These are phyloP conservation scores for Ascaphus truei DNA, from an alignment of 2,113 vertebrate genomes.

Conservation along the genomic window DNA sequence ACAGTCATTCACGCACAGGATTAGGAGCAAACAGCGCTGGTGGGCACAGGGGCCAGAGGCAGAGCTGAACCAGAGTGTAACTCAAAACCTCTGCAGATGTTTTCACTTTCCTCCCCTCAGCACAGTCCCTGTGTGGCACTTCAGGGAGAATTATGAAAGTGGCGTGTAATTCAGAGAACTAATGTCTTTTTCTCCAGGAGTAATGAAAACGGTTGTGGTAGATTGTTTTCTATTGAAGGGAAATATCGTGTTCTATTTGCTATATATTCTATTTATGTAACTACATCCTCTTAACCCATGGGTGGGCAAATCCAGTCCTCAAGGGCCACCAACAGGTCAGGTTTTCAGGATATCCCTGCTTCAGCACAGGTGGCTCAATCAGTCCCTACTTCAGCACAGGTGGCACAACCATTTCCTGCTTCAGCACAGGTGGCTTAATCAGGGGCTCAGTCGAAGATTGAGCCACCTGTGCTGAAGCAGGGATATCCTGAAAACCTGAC, in stretches of 20 bases:
- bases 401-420: too few species aligned
- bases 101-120: slow-evolving; percentile 74
- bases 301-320: too few species aligned
- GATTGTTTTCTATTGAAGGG: slow-evolving; percentile 50
- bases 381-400: too few species aligned
- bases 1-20: slow-evolving; percentile 59
- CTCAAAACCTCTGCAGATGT: slow-evolving; percentile 75
- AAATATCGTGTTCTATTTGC: slow-evolving; percentile 41
- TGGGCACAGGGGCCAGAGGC: slow-evolving; percentile 68
- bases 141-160: slow-evolving; percentile 61
- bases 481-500: too few species aligned
- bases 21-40: slow-evolving; percentile 62
- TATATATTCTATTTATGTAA: slow-evolving; percentile 33
- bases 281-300: slow-evolving; percentile 18
- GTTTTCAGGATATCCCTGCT: too few species aligned
- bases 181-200: slow-evolving; percentile 56
- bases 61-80: slow-evolving; percentile 61
- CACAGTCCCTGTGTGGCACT: slow-evolving; percentile 67
- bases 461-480: too few species aligned
- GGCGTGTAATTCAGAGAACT: slow-evolving; percentile 62
- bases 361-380: too few species aligned
- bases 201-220: slow-evolving; percentile 58
- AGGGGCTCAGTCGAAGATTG: too few species aligned
- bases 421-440: too few species aligned
- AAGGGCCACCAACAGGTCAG: too few species aligned